Percentiles rank a stretch among this genome's conserved stretches.
Conservation (phyloP, 1,140 invertebrate genomes). For the Drosophila nannoptera region DNA sequence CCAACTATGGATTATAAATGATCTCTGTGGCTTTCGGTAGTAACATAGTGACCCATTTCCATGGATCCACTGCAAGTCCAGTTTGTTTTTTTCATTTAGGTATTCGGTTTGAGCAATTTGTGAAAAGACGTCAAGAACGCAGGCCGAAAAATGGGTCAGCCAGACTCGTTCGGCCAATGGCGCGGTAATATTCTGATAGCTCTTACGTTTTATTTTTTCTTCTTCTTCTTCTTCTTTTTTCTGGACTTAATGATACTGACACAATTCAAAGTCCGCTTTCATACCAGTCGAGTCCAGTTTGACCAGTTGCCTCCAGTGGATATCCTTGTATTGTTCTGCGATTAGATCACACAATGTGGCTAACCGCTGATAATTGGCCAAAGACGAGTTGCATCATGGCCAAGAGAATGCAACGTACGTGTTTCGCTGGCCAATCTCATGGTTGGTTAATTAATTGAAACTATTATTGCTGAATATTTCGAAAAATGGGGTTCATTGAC, state of each 20-base stretch:
- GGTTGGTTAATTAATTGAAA: too few relatives aligned
- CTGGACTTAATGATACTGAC: slow-evolving; percentile 42
- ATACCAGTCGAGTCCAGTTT: slow-evolving; percentile 40
- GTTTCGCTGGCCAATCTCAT: too few relatives aligned
- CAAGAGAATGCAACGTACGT: too few relatives aligned
- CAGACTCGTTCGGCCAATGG: slow-evolving; percentile 25
- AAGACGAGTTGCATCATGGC: too few relatives aligned
- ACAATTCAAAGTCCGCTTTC: slow-evolving; percentile 47
- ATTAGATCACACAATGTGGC: neutral
- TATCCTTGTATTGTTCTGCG: slow-evolving; percentile 36
- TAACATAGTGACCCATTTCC: slow-evolving; percentile 28
- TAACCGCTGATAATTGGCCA: too few relatives aligned
- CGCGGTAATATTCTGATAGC: slow-evolving; percentile 25
- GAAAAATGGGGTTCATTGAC: slow-evolving; percentile 23
- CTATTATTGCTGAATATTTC: neutral
- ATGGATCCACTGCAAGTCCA: slow-evolving; percentile 20
- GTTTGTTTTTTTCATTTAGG: slow-evolving; percentile 21
- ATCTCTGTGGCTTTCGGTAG: neutral
- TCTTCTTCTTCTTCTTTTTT: slow-evolving; percentile 6
- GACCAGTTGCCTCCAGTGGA: slow-evolving; percentile 43
- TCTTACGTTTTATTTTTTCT: slow-evolving; percentile 21
- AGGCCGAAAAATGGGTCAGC: slow-evolving; percentile 37
- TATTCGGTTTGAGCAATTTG: slow-evolving; percentile 27
- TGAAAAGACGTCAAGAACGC: slow-evolving; percentile 20
- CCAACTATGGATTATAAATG: neutral